Evolutionary conservation across 2,888 invertebrate genomes (phyloP), one percentile per base, ranked within the genome.

Genomic region (Cyclophora punctaria): DNA sequence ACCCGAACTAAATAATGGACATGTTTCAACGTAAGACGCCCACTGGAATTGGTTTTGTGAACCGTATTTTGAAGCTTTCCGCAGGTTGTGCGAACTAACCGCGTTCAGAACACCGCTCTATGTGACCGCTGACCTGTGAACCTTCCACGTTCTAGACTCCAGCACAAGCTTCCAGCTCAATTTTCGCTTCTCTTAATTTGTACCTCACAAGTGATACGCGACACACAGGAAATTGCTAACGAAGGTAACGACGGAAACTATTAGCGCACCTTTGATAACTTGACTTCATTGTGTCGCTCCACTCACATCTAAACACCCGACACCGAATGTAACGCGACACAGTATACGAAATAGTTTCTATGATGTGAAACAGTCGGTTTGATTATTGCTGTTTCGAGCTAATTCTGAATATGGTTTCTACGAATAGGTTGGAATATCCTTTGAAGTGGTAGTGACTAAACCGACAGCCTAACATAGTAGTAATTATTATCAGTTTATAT

Each of bases 41-140:
- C 73, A 69, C 64, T 60, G 71, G 76, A 78, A 83, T 84, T 82
- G 81, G 80, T 83, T 83, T 75, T 71, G 70, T 67, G 75, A 75
- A 68, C 71, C 75, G 71, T 78, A 75, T 75, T 76, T 77, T 78
- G 75, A 75, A 72, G 75, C 69, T 75, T 76, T 75, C 71, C 74
- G 73, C 67, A 64, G 69, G 73, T 74, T 67, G 75, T 78, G 75
- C 69, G 69, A 70, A 70, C 63, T 71, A 64, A 65, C 64, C 57
- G 60, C 63, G 64, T 64, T 52, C 52, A 57, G 58, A 60, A 63
- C 57, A 59, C 59, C 59, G 63, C 55, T 62, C 56, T 61, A 55
- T 59, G 60, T 59, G 59, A 62, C 62, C 63, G 59, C 55, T 70
- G 65, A 69, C 63, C 66, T 67, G 57, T 63, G 56, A 58, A 50